Evolutionary conservation across 2,797 vertebrate species (phyloP).

Genomic region (Steatocranus sp.): DNA sequence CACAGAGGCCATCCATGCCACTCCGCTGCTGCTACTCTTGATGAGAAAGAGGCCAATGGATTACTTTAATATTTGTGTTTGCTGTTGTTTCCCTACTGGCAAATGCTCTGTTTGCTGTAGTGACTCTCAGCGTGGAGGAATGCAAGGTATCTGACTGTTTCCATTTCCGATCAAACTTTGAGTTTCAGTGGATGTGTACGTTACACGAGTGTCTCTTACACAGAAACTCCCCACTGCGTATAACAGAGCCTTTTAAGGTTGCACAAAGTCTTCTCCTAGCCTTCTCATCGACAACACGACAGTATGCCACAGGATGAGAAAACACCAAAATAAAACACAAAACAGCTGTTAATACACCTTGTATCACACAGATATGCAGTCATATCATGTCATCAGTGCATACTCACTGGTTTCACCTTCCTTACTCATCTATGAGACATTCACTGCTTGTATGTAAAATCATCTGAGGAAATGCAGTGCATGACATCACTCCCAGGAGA

Average conservation of each 20-base stretch:
- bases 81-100: not conserved
- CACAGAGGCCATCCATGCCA: not conserved
- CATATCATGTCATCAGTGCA: not conserved
- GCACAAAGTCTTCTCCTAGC: not conserved
- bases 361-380: not conserved
- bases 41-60: not conserved
- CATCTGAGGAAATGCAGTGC: not conserved
- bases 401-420: not conserved
- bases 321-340: not conserved
- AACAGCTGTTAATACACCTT: constrained; percentile 1
- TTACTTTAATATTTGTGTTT: not conserved
- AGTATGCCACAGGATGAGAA: not conserved
- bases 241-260: constrained; percentile 29
- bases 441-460: not conserved
- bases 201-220: not conserved
- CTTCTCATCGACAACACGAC: not conserved
- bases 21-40: not conserved
- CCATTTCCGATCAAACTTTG: not conserved
- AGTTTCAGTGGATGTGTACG: not conserved
- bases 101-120: not conserved
- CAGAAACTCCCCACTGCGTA: not conserved
- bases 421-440: constrained; percentile 22
- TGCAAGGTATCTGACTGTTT: not conserved
- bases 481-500: not conserved
- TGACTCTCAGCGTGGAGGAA: not conserved